Percentiles rank a stretch among this genome's conserved stretches.
Conservation (phyloP, 2,888 invertebrate genomes). For the Lasioglossum pauxillum region DNA sequence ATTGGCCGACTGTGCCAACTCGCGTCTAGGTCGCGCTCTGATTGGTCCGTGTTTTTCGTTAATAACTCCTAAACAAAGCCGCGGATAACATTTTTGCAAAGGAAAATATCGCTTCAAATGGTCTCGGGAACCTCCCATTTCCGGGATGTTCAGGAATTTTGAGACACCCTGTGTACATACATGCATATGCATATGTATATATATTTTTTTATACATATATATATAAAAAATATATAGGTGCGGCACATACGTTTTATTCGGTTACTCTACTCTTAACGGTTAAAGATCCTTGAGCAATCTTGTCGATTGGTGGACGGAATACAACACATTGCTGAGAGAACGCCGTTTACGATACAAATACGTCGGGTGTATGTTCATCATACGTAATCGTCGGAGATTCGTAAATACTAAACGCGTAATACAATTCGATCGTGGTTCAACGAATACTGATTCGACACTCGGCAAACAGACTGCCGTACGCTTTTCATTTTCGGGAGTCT, state of each 20-base stretch:
- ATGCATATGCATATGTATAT: not conserved
- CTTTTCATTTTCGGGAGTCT: not conserved
- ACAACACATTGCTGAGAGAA: conserved; percentile 45
- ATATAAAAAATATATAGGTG: conserved; percentile 21
- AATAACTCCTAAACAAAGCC: too few species aligned
- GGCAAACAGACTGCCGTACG: conserved; percentile 16
- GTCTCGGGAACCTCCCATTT: too few species aligned
- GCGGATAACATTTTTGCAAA: too few species aligned
- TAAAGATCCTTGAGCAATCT: conserved; percentile 64
- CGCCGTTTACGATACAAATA: conserved; percentile 42
- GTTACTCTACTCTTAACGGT: conserved; percentile 55
- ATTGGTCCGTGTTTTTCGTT: too few species aligned
- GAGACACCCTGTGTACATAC: not conserved
- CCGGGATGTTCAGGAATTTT: too few species aligned
- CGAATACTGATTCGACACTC: conserved; percentile 52
- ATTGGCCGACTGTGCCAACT: too few species aligned
- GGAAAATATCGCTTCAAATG: too few species aligned
- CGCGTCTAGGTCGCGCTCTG: too few species aligned
- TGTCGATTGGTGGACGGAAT: conserved; percentile 61
- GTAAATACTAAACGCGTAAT: conserved; percentile 54
- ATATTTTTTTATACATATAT: not conserved
- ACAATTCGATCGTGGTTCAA: conserved; percentile 47
- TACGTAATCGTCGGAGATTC: conserved; percentile 43
- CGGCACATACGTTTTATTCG: conserved; percentile 41
- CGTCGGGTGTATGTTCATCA: conserved; percentile 54